Conservation (phyloP, 2,797 vertebrate species). For the Eutrigla gurnardus region DNA sequence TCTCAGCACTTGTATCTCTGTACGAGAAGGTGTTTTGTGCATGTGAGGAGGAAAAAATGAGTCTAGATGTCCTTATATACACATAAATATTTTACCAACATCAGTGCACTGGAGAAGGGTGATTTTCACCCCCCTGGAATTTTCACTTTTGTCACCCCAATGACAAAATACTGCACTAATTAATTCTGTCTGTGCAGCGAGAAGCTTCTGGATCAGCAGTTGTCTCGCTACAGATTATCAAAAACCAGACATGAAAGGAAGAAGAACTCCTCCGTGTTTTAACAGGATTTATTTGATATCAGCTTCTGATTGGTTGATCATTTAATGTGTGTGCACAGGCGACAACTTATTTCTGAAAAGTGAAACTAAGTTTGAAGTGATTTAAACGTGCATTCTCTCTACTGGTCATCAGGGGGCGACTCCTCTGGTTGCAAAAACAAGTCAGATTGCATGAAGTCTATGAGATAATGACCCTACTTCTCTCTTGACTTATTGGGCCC, state of each 20-base stretch:
- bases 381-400: too few relatives aligned
- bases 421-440: too few relatives aligned
- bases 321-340: slow-evolving; percentile 31
- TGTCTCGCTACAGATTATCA: slow-evolving; percentile 9
- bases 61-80: slow-evolving; percentile 3
- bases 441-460: too few relatives aligned
- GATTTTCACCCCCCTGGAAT: neutral
- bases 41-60: neutral
- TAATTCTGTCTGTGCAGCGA: neutral
- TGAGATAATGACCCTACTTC: too few relatives aligned
- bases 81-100: slow-evolving; percentile 21
- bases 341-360: too few relatives aligned
- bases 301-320: slow-evolving; percentile 44
- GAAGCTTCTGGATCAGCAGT: slow-evolving; percentile 35
- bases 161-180: slow-evolving; percentile 17
- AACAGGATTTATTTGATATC: slow-evolving; percentile 72
- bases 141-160: slow-evolving; percentile 17
- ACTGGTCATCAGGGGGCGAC: too few relatives aligned
- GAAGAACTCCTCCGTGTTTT: slow-evolving; percentile 49
- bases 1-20: neutral
- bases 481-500: too few relatives aligned
- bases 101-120: neutral
- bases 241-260: slow-evolving; percentile 34
- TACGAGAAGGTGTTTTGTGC: slow-evolving; percentile 9
- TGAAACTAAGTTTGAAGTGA: too few relatives aligned